Evolutionary conservation across 2,888 invertebrate species (phyloP).

Genomic region (Parapristionchus giblindavisi): DNA sequence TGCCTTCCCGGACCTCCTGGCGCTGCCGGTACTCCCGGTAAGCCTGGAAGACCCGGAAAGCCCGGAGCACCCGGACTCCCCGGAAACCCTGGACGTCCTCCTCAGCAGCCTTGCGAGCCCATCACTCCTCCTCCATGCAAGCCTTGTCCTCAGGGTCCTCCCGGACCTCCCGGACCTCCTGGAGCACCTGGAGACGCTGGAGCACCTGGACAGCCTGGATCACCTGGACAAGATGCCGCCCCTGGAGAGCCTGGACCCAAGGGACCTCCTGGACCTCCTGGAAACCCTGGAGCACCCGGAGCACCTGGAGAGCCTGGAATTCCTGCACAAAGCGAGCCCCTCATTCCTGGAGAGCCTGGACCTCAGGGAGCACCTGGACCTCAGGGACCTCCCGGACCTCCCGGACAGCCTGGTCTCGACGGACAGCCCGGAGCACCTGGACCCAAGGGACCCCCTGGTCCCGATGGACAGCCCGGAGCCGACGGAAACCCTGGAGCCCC

Average conservation of each 20-base stretch:
- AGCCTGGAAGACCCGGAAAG: slow-evolving; percentile 65
- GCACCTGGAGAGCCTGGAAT: slow-evolving; percentile 61
- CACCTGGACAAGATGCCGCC: slow-evolving; percentile 56
- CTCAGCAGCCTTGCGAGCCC: slow-evolving; percentile 60
- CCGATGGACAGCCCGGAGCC: slow-evolving; percentile 55
- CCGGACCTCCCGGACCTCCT: slow-evolving; percentile 59
- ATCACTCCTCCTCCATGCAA: slow-evolving; percentile 61
- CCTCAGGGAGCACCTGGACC: slow-evolving; percentile 59
- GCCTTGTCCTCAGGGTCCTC: slow-evolving; percentile 59
- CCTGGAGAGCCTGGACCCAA: slow-evolving; percentile 56
- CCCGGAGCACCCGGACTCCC: slow-evolving; percentile 61
- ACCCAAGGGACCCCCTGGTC: slow-evolving; percentile 57
- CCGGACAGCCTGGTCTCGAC: slow-evolving; percentile 55
- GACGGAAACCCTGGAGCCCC: slow-evolving; percentile 53
- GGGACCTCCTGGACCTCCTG: slow-evolving; percentile 58
- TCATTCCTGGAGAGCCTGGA: slow-evolving; percentile 59
- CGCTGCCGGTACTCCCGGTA: slow-evolving; percentile 64
- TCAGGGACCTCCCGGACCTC: slow-evolving; percentile 58
- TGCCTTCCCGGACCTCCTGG: slow-evolving; percentile 64
- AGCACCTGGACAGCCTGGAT: slow-evolving; percentile 53
- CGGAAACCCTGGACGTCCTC: slow-evolving; percentile 58
- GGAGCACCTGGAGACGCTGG: slow-evolving; percentile 53
- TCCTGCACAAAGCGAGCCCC: slow-evolving; percentile 55
- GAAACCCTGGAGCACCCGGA: slow-evolving; percentile 60
- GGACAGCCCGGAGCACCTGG: slow-evolving; percentile 56